A percentile compares a stretch with the other conserved stretches of the same genome.
Conservation (phyloP, 1,140 invertebrate species). For the Halictus rubicundus region DNA sequence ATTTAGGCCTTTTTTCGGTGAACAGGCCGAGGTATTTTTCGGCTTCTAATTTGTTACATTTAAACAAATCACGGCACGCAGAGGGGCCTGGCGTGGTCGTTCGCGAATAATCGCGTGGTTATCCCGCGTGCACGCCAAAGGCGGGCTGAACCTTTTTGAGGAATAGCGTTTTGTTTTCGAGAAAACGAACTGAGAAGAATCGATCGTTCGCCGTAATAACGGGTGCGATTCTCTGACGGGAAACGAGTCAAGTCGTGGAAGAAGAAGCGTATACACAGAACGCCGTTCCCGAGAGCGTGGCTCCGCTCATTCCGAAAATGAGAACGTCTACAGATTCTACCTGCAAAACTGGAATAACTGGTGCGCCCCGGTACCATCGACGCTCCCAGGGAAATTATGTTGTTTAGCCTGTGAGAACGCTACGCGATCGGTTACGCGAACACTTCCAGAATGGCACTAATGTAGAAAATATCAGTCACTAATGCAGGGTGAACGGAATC, state of each 20-base stretch:
- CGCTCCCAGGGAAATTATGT: not conserved
- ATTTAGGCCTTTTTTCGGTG: no score
- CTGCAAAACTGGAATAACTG: not conserved
- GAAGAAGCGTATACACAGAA: not conserved
- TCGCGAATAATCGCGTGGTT: not conserved
- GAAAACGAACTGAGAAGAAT: conserved; percentile 38
- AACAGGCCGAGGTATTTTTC: no score
- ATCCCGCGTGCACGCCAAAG: conserved; percentile 16
- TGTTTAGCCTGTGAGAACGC: not conserved
- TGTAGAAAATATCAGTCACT: not conserved
- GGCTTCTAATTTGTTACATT: conserved; percentile 42
- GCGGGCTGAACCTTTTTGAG: not conserved
- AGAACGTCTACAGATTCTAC: not conserved
- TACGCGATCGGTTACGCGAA: not conserved
- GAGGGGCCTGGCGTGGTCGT: no score
- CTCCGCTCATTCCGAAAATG: conserved; percentile 1
- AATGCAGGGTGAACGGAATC: not conserved
- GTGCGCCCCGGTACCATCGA: not conserved
- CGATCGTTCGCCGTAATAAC: conserved; percentile 46
- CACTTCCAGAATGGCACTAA: not conserved
- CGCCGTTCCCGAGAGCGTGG: no score
- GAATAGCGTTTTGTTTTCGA: conserved; percentile 24
- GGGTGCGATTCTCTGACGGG: conserved; percentile 9
- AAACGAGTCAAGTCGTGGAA: not conserved
- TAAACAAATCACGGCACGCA: conserved; percentile 26